phyloP scores from a whole-genome alignment of 2,797 vertebrate species.

The Benthosema pterotum region DNA sequence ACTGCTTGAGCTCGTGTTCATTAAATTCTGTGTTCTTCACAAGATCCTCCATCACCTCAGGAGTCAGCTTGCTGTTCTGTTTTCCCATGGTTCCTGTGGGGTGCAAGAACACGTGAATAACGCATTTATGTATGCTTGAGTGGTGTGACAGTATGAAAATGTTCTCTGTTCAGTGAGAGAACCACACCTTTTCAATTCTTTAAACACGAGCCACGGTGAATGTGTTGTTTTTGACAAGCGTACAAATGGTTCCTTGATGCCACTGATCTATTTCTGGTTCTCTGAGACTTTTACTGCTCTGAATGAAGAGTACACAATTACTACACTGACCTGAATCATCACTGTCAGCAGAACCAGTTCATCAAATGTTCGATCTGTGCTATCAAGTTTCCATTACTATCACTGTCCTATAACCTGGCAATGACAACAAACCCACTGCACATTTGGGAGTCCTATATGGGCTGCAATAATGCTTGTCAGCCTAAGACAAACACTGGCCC shows the following conservation, averaged over 20 bases:
- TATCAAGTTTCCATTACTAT: constrained; percentile 67
- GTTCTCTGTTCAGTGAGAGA: constrained; percentile 5
- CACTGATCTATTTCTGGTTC: constrained; percentile 66
- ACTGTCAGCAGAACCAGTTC: constrained; percentile 62
- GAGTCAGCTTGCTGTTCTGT: constrained; percentile 99
- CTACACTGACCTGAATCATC: constrained; percentile 66
- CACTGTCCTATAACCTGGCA: constrained; percentile 52
- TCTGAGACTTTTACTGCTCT: constrained; percentile 45
- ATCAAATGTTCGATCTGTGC: constrained; percentile 62
- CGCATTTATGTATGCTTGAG: constrained; percentile 45
- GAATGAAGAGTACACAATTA: constrained; percentile 34
- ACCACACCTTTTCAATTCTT: constrained; percentile 15
- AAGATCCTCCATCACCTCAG: constrained; percentile 99
- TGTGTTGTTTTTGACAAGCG: constrained; percentile 14
- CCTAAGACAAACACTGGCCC: not conserved
- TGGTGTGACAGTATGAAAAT: constrained; percentile 12
- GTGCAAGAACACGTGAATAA: constrained; percentile 59
- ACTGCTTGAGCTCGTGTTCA: constrained; percentile 98
- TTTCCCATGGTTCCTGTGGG: constrained; percentile 94
- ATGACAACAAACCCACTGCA: constrained; percentile 52
- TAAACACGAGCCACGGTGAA: constrained; percentile 22
- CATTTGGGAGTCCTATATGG: constrained; percentile 17
- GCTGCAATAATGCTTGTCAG: constrained; percentile 33
- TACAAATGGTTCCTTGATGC: constrained; percentile 46
- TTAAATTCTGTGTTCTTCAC: constrained; percentile 99